Conservation (phyloP, 2,888 invertebrate species). For the Liposcelis brunnea region DNA sequence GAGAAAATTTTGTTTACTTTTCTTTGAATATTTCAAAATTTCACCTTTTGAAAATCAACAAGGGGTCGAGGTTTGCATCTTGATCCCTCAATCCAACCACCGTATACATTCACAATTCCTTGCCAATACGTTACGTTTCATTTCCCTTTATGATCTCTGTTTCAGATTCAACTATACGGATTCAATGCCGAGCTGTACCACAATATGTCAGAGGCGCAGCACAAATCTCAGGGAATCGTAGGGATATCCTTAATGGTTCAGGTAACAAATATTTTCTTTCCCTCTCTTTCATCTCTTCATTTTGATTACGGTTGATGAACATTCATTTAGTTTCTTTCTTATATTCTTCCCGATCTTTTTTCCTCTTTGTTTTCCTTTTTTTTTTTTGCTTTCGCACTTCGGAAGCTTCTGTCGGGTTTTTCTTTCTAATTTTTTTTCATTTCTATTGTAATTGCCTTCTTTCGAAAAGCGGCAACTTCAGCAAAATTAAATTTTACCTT, state of each 20-base stretch:
- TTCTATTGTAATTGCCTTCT: no score
- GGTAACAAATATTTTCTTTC: constrained; percentile 34
- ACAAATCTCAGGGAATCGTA: constrained; percentile 91
- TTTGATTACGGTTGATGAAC: neutral
- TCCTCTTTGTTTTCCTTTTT: neutral
- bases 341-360: neutral
- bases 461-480: no score
- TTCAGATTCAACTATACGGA: constrained; percentile 88
- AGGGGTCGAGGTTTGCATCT: no score
- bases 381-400: constrained; percentile 41
- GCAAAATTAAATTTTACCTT: no score
- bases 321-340: neutral
- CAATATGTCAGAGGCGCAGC: constrained; percentile 90
- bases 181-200: constrained; percentile 94
- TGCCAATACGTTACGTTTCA: no score
- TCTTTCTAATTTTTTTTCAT: no score
- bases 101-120: no score
- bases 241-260: constrained; percentile 91
- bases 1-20: no score
- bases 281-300: neutral
- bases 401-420: constrained; percentile 45
- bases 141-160: constrained; percentile 17
- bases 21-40: no score
- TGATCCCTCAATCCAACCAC: no score
- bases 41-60: no score